Conservation (phyloP, 2,888 invertebrate genomes). For the Monopis laevigella region DNA sequence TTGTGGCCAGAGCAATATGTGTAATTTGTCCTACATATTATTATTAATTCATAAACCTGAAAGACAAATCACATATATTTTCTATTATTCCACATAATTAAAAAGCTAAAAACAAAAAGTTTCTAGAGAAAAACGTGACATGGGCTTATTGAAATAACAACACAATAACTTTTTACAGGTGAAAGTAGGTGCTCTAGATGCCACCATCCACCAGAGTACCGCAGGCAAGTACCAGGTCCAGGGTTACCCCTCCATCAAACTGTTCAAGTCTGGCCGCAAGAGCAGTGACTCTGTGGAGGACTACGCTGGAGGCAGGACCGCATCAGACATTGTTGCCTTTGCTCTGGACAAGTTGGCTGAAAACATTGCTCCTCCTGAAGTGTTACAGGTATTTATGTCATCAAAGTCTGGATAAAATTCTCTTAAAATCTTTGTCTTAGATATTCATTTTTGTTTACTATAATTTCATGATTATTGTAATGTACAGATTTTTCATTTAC, state of each 20-base stretch:
- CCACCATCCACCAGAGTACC: constrained; percentile 87
- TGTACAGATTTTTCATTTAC: no score
- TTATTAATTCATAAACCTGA: no score
- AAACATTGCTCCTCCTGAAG: constrained; percentile 90
- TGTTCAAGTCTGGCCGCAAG: constrained; percentile 83
- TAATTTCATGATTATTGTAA: no score
- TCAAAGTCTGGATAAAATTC: no score
- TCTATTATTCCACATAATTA: no score
- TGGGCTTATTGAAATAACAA: not conserved
- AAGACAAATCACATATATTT: no score
- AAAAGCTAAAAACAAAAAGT: no score
- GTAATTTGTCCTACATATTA: no score
- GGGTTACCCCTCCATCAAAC: constrained; percentile 97
- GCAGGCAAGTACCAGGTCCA: constrained; percentile 86
- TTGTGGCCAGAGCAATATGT: no score
- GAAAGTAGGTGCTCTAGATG: constrained; percentile 95
- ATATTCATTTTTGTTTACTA: no score
- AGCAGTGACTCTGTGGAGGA: constrained; percentile 75
- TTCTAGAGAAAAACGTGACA: no score
- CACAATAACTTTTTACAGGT: constrained; percentile 50
- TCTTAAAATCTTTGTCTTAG: no score
- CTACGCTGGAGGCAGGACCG: constrained; percentile 92
- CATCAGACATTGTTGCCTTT: constrained; percentile 90
- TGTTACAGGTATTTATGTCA: constrained; percentile 82
- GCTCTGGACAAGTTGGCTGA: constrained; percentile 87